Evolutionary conservation across 2,888 invertebrate genomes (phyloP).

Genomic region (Rotaria socialis): DNA sequence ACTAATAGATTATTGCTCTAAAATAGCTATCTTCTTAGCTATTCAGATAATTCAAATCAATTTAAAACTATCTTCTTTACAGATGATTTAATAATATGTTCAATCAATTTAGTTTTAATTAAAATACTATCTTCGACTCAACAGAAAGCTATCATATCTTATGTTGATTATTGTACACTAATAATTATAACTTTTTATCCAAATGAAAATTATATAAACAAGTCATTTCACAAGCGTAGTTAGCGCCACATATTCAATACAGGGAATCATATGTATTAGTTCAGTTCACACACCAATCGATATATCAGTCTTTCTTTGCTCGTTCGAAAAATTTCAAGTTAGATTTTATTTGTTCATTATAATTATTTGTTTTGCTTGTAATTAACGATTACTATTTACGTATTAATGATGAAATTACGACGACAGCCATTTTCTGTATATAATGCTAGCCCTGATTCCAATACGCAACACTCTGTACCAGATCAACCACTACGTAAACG

Average conservation of each 20-base stretch:
- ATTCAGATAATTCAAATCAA: no score
- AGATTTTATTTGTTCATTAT: not conserved
- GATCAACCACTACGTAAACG: conserved; percentile 20
- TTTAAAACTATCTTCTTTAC: no score
- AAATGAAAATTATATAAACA: no score
- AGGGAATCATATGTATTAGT: not conserved
- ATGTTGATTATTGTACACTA: no score
- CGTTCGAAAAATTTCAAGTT: not conserved
- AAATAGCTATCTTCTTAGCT: no score
- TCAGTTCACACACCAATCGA: not conserved
- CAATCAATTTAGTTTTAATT: no score
- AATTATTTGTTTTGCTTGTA: not conserved
- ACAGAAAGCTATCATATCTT: no score
- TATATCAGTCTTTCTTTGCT: not conserved
- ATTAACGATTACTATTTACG: not conserved
- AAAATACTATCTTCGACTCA: no score
- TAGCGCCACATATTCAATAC: not conserved
- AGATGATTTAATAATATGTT: no score
- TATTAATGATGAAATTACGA: not conserved
- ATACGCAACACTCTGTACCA: not conserved
- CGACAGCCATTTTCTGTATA: not conserved
- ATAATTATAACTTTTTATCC: no score
- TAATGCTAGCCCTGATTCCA: not conserved
- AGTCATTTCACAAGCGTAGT: not conserved
- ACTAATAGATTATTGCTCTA: no score